A percentile compares a stretch with the other conserved stretches of the same genome.
These are phyloP conservation scores for Drosophila bifasciata DNA, from an alignment of 1,140 invertebrate species.

Conservation along the genomic window DNA sequence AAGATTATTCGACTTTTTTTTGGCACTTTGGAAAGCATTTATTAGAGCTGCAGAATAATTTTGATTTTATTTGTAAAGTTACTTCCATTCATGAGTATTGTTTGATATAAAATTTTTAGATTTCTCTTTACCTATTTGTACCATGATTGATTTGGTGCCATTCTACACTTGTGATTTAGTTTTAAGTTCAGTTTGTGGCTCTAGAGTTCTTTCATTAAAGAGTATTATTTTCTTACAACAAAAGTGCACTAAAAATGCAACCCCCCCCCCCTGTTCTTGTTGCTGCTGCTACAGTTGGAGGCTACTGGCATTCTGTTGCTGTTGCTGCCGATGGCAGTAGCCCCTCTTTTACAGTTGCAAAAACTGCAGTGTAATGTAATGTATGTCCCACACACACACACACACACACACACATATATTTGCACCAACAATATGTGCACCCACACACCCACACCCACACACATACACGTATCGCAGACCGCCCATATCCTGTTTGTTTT, in stretches of 20 bases:
- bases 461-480: constrained; percentile 51
- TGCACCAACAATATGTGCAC: too few species aligned
- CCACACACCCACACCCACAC: constrained; percentile 17
- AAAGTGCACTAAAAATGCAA: neutral
- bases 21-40: too few species aligned
- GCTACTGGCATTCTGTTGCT: constrained; percentile 6
- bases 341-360: constrained; percentile 57
- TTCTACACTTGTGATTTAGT: too few species aligned
- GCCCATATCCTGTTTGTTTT: constrained; percentile 76
- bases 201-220: neutral
- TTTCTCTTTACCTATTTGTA: too few species aligned
- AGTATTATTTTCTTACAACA: neutral
- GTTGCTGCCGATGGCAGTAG: constrained; percentile 48
- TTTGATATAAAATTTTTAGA: too few species aligned
- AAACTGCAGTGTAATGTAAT: constrained; percentile 69
- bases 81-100: too few species aligned
- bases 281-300: constrained; percentile 18
- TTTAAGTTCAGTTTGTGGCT: too few species aligned
- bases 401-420: constrained; percentile 24
- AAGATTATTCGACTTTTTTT: too few species aligned
- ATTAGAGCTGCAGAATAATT: too few species aligned
- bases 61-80: too few species aligned
- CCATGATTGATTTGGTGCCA: too few species aligned
- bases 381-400: constrained; percentile 54
- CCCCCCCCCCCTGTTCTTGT: neutral